Evolutionary conservation across 2,113 vertebrate genomes (phyloP).

Genomic region (Psilopogon haemacephalus): DNA sequence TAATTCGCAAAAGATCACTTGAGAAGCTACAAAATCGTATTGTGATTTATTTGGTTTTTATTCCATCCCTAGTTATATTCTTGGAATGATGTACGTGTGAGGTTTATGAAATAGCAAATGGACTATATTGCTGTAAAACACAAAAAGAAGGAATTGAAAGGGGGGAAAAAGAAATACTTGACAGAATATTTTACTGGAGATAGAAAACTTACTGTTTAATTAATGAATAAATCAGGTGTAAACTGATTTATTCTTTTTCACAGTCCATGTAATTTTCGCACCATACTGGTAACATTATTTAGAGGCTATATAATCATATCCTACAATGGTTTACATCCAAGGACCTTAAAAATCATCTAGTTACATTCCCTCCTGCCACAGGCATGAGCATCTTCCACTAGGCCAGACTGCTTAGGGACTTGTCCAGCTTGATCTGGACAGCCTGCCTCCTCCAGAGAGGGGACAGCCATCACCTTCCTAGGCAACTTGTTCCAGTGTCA

Average conservation of each 20-base stretch:
- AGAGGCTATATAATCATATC: accelerated
- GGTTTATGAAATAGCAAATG: background rate
- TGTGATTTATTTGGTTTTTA: background rate
- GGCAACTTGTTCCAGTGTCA: no score
- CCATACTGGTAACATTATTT: background rate
- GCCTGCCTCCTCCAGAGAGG: no score
- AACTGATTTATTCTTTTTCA: background rate
- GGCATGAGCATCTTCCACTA: no score
- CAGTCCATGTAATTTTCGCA: background rate
- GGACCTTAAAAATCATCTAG: no score
- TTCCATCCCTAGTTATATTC: background rate
- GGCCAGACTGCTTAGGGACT: no score
- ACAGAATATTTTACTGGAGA: background rate
- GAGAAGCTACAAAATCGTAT: background rate
- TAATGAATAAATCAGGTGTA: background rate
- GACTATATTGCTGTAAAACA: background rate
- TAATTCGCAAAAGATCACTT: background rate
- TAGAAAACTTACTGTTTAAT: background rate
- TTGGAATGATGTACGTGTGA: background rate
- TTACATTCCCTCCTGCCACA: no score
- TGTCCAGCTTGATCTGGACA: no score
- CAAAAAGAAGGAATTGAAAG: background rate
- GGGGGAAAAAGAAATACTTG: accelerated
- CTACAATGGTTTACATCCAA: no score
- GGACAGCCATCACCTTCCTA: no score